Evolutionary conservation across 2,113 vertebrate genomes (phyloP).

Genomic region (Ochotona curzoniae): DNA sequence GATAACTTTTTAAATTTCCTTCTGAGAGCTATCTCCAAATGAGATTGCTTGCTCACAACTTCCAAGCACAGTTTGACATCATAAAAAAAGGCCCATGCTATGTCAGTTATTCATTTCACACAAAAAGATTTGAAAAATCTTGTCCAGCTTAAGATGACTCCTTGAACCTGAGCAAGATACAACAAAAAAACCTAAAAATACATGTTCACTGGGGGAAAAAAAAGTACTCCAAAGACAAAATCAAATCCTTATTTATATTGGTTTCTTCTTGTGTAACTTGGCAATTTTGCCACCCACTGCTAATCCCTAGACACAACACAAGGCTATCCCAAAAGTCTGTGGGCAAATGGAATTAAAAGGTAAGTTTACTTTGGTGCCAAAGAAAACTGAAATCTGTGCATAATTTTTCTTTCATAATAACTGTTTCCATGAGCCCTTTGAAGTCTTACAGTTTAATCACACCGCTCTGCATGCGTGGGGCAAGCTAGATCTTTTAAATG

Average conservation of each 20-base stretch:
- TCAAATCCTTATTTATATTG: neutral
- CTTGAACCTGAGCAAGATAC: neutral
- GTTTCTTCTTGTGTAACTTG: neutral
- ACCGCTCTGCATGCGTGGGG: neutral
- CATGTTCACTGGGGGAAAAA: neutral
- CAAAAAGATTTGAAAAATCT: neutral
- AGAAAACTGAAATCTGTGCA: too few relatives aligned
- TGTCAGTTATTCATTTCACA: neutral
- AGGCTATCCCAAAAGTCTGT: too few relatives aligned
- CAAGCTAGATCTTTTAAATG: neutral
- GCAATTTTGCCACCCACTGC: neutral
- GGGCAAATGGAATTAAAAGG: too few relatives aligned
- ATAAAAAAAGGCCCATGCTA: neutral
- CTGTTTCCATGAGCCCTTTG: too few relatives aligned
- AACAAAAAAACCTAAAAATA: neutral
- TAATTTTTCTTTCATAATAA: too few relatives aligned
- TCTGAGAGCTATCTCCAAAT: neutral
- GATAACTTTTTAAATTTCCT: neutral
- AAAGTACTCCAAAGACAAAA: neutral
- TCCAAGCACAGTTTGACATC: neutral
- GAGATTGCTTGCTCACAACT: neutral
- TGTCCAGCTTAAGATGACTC: neutral
- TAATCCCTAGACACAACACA: neutral
- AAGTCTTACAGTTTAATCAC: neutral
- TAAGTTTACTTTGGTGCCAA: too few relatives aligned